Evolutionary conservation across 2,113 vertebrate genomes (phyloP).

Genomic region (Pithys albifrons): DNA sequence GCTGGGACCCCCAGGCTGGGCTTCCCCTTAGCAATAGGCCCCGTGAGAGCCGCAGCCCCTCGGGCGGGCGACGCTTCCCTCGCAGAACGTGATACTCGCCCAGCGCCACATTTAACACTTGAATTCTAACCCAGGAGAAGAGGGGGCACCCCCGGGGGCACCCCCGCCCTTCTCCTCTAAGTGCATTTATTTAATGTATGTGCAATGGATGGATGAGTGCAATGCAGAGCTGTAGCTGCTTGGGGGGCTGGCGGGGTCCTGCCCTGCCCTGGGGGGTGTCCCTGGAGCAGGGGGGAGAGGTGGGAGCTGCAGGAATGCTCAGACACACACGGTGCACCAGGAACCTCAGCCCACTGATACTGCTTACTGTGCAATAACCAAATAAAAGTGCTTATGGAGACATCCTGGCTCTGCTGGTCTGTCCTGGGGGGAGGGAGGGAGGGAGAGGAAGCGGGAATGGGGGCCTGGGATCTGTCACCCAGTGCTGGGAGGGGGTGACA

Average conservation of each 20-base stretch:
- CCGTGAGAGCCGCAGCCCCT: slow-evolving; percentile 7
- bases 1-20: neutral
- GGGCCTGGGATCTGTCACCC: neutral
- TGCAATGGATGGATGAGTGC: slow-evolving; percentile 75
- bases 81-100: slow-evolving; percentile 79
- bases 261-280: neutral
- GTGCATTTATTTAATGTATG: slow-evolving; percentile 86
- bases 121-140: slow-evolving; percentile 76
- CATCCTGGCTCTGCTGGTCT: neutral
- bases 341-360: slow-evolving; percentile 67
- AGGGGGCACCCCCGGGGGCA: slow-evolving; percentile 44
- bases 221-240: slow-evolving; percentile 70
- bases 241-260: slow-evolving; percentile 30
- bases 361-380: slow-evolving; percentile 81
- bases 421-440: neutral
- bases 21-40: slow-evolving; percentile 67
- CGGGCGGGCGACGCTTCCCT: slow-evolving; percentile 74
- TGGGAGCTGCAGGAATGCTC: neutral
- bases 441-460: neutral
- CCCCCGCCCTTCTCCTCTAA: slow-evolving; percentile 71
- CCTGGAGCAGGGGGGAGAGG: neutral
- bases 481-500: neutral
- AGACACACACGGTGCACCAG: slow-evolving; percentile 24
- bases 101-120: slow-evolving; percentile 79
- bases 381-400: slow-evolving; percentile 77